A percentile compares a stretch with the other conserved stretches of the same genome.
These are phyloP conservation scores for Babylonia areolata DNA, from an alignment of 1,140 invertebrate species.

Conservation along the genomic window DNA sequence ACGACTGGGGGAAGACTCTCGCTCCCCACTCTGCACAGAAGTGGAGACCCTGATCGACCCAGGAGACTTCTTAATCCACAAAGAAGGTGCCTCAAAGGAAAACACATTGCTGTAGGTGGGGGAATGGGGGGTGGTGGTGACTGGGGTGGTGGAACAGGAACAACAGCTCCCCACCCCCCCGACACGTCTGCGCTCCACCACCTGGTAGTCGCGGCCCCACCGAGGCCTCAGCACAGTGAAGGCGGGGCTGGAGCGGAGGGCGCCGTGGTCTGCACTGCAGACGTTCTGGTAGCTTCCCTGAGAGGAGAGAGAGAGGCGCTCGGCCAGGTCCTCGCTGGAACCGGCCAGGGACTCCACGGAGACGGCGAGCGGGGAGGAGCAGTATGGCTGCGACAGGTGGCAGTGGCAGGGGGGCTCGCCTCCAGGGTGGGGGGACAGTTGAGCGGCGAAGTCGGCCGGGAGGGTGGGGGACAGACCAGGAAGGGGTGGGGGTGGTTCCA, in stretches of 20 bases:
- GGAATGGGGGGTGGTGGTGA: conserved; percentile 59
- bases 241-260: conserved; percentile 81
- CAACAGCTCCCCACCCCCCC: conserved; percentile 75
- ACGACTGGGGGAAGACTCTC: background rate
- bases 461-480: background rate
- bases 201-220: conserved; percentile 93
- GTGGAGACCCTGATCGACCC: background rate
- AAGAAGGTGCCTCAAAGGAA: conserved; percentile 60
- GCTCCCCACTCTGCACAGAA: background rate
- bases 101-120: conserved; percentile 62
- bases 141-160: conserved; percentile 41
- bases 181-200: conserved; percentile 81
- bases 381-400: conserved; percentile 40
- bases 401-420: background rate
- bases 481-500: background rate
- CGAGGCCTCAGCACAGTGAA: conserved; percentile 88
- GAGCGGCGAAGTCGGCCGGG: background rate
- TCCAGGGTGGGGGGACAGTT: background rate
- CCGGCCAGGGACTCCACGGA: conserved; percentile 55
- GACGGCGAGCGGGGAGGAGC: conserved; percentile 50
- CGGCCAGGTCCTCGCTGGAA: conserved; percentile 33
- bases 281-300: conserved; percentile 82
- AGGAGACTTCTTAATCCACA: background rate
- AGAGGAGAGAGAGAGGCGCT: conserved; percentile 83
- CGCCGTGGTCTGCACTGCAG: conserved; percentile 50